Conservation (phyloP, 2,113 vertebrate genomes). For the Callorhinus ursinus region DNA sequence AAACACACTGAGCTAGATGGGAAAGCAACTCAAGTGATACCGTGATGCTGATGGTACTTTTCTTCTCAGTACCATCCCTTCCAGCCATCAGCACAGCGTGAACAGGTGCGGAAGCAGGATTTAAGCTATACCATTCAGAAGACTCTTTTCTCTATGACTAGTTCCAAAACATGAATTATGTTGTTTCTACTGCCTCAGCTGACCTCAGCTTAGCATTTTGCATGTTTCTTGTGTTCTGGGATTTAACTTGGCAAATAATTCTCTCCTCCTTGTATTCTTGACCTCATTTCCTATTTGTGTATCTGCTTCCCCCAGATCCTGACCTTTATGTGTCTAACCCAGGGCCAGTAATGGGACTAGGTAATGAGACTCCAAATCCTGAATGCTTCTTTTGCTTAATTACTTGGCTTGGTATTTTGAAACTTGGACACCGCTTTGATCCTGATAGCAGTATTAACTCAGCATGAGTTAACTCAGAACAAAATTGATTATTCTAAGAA, state of each 20-base stretch:
- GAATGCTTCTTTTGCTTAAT: constrained; percentile 60
- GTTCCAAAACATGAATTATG: neutral
- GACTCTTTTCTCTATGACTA: neutral
- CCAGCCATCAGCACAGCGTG: neutral
- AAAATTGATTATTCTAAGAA: constrained; percentile 45
- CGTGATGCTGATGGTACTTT: fast-evolving
- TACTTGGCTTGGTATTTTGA: constrained; percentile 36
- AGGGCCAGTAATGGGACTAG: neutral
- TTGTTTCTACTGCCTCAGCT: neutral
- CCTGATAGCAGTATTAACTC: constrained; percentile 32
- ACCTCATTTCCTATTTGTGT: constrained; percentile 62
- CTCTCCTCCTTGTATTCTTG: constrained; percentile 11
- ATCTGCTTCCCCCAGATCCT: constrained; percentile 53
- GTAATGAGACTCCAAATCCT: constrained; percentile 7
- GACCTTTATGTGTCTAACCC: constrained; percentile 39
- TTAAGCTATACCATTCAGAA: neutral
- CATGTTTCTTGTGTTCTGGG: constrained; percentile 8
- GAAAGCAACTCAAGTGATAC: neutral
- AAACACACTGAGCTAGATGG: neutral
- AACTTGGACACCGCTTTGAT: constrained; percentile 35
- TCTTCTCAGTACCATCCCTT: neutral
- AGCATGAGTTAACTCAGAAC: neutral
- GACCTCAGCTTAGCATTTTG: neutral
- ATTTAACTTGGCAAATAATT: constrained; percentile 49
- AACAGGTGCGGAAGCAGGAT: neutral